Percentiles rank a stretch among this genome's conserved stretches.
Conservation (phyloP, 2,888 invertebrate genomes). For the Diarsia mendica region DNA sequence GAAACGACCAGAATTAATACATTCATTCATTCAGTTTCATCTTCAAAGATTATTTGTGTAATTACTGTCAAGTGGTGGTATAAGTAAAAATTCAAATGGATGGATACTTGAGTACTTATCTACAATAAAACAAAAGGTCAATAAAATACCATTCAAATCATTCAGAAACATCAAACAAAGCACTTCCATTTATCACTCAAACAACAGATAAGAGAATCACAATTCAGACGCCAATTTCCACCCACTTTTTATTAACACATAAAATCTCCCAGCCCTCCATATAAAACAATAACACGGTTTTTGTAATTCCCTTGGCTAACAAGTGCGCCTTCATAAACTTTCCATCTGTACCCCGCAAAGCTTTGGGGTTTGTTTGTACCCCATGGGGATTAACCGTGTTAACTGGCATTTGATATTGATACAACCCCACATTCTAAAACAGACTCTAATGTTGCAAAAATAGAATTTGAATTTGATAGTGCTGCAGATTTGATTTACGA, state of each 20-base stretch:
- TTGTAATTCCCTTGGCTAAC: constrained; percentile 86
- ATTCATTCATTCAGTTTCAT: no score
- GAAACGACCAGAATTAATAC: neutral
- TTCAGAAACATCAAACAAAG: constrained; percentile 73
- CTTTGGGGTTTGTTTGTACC: constrained; percentile 82
- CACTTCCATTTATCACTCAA: constrained; percentile 73
- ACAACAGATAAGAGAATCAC: constrained; percentile 66
- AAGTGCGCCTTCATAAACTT: constrained; percentile 88
- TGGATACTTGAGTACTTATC: neutral
- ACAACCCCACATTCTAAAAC: constrained; percentile 60
- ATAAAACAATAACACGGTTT: constrained; percentile 88
- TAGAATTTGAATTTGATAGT: constrained; percentile 61
- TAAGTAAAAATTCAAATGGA: neutral
- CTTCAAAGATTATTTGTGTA: neutral
- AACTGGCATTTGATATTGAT: constrained; percentile 83
- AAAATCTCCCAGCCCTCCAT: constrained; percentile 80
- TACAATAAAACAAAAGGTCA: constrained; percentile 6
- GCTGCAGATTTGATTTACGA: constrained; percentile 56
- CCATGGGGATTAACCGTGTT: constrained; percentile 82
- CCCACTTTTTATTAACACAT: constrained; percentile 87
- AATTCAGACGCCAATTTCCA: constrained; percentile 76
- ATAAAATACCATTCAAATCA: constrained; percentile 53
- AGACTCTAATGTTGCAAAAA: constrained; percentile 29
- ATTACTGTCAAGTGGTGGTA: neutral
- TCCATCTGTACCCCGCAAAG: constrained; percentile 85